Evolutionary conservation across 2,113 vertebrate species (phyloP).

Genomic region (Ibidorhyncha struthersii): DNA sequence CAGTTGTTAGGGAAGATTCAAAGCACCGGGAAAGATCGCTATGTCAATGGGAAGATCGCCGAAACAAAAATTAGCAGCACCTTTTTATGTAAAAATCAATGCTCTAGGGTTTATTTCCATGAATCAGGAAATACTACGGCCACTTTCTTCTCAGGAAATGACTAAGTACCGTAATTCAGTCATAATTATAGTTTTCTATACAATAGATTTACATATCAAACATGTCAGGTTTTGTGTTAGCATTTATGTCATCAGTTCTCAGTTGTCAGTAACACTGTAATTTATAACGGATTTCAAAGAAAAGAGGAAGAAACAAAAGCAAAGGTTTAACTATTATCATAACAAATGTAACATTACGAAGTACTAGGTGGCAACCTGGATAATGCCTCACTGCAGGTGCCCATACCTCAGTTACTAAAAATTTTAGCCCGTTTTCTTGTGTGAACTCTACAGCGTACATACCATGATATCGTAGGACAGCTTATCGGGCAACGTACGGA

Average conservation of each 20-base stretch:
- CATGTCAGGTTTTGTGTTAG: slow-evolving; percentile 43
- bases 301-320: slow-evolving; percentile 19
- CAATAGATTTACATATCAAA: slow-evolving; percentile 58
- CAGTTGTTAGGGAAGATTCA: slow-evolving; percentile 10
- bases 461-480: slow-evolving; percentile 93
- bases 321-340: slow-evolving; percentile 20
- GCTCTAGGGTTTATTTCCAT: slow-evolving; percentile 44
- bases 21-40: not conserved
- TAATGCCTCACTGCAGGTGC: not conserved
- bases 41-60: not conserved
- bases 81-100: slow-evolving; percentile 68
- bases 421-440: not conserved
- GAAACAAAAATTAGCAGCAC: slow-evolving; percentile 57
- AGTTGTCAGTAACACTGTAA: slow-evolving; percentile 32
- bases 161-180: slow-evolving; percentile 51
- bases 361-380: not conserved
- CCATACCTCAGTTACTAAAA: not conserved
- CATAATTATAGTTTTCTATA: slow-evolving; percentile 59
- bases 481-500: slow-evolving; percentile 87
- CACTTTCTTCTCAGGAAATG: slow-evolving; percentile 60
- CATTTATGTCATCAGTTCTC: slow-evolving; percentile 51
- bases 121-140: slow-evolving; percentile 51
- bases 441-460: slow-evolving; percentile 36
- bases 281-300: slow-evolving; percentile 41
- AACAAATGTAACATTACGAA: not conserved